Evolutionary conservation across 2,113 vertebrate genomes (phyloP).

Genomic region (Struthio camelus): DNA sequence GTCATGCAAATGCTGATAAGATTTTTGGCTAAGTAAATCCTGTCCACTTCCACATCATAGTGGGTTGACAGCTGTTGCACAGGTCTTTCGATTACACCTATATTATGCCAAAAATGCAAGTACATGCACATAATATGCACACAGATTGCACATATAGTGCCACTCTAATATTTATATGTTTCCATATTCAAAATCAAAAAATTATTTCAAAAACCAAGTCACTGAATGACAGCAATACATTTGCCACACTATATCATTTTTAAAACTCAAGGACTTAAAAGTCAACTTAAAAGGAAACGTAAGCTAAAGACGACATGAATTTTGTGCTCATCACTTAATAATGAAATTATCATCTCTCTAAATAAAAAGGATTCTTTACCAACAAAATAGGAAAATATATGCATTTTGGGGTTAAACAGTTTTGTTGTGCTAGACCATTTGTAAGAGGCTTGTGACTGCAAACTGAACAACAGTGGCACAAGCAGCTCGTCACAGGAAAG

Average conservation of each 20-base stretch:
- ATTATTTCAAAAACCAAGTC: neutral
- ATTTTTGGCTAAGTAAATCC: neutral
- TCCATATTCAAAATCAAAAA: neutral
- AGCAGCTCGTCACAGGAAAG: neutral
- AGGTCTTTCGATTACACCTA: neutral
- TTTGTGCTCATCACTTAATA: neutral
- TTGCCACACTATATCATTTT: neutral
- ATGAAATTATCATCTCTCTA: neutral
- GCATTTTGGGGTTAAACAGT: neutral
- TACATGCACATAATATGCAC: neutral
- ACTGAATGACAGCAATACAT: neutral
- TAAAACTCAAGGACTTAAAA: neutral
- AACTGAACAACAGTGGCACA: rapidly evolving
- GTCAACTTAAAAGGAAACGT: neutral
- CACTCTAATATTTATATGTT: neutral
- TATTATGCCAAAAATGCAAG: conserved; percentile 4
- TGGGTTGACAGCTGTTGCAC: neutral
- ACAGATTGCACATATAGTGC: neutral
- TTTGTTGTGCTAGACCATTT: neutral
- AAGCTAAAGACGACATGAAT: neutral
- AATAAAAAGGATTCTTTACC: neutral
- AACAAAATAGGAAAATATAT: neutral
- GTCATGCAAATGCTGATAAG: neutral
- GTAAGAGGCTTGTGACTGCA: neutral
- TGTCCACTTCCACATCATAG: neutral